phyloP scores from a whole-genome alignment of 2,888 invertebrate species.

The Agrotis puta region DNA sequence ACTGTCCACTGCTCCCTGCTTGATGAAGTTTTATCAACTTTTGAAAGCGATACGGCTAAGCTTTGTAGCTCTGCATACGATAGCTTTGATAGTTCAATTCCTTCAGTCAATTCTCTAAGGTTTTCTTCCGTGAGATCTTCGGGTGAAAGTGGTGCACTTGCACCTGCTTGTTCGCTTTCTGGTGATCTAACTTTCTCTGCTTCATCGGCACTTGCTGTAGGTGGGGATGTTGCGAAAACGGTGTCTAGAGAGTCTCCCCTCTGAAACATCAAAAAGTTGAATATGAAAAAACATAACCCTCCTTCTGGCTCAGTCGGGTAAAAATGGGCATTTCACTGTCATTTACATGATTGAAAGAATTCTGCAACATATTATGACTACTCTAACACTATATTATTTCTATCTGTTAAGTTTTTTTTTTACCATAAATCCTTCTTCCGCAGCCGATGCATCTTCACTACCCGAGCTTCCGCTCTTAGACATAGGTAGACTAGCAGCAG shows the following conservation, averaged over 20 bases:
- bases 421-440: conserved; percentile 90
- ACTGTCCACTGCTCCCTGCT: conserved; percentile 87
- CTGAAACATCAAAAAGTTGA: conserved; percentile 77
- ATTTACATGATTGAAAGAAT: not conserved
- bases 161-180: conserved; percentile 51
- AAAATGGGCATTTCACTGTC: not conserved
- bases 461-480: conserved; percentile 85
- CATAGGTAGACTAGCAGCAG: conserved; percentile 58
- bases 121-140: conserved; percentile 84
- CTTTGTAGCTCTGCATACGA: conserved; percentile 86
- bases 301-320: too few species aligned
- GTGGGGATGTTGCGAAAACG: conserved; percentile 92
- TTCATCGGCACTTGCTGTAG: conserved; percentile 82
- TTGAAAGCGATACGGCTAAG: conserved; percentile 85
- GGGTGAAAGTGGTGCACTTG: conserved; percentile 65
- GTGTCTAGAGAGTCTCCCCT: conserved; percentile 93
- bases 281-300: too few species aligned
- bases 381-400: not conserved
- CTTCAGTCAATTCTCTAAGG: conserved; percentile 83
- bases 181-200: conserved; percentile 72
- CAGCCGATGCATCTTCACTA: conserved; percentile 85
- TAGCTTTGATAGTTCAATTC: conserved; percentile 84
- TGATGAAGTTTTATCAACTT: conserved; percentile 84
- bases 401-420: conserved; percentile 3
- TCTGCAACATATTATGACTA: too few species aligned